Evolutionary conservation across 1,140 invertebrate genomes (phyloP).

Genomic region (Drosophila ogumai): DNA sequence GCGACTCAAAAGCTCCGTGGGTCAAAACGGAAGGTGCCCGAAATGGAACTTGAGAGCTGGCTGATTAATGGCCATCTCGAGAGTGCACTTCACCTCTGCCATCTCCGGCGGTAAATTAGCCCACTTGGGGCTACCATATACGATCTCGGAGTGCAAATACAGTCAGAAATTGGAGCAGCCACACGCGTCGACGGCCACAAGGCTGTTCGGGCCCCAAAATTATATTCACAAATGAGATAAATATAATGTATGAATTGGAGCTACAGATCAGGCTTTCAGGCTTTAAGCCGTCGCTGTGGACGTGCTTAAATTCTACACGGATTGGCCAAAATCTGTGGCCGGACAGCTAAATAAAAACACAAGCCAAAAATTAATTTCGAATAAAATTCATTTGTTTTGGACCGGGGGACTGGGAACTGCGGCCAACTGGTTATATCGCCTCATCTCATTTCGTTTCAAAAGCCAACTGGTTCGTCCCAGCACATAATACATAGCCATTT

Average conservation of each 20-base stretch:
- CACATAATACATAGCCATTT: conserved; percentile 58
- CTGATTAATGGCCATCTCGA: conserved; percentile 69
- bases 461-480: conserved; percentile 66
- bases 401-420: conserved; percentile 30
- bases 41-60: conserved; percentile 33
- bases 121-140: conserved; percentile 37
- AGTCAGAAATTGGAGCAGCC: conserved; percentile 71
- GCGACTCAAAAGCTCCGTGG: conserved; percentile 20
- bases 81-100: conserved; percentile 60
- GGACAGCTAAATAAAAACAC: conserved; percentile 60
- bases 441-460: conserved; percentile 47
- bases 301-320: conserved; percentile 64
- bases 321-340: conserved; percentile 58
- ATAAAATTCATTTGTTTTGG: conserved; percentile 56
- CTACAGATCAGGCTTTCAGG: conserved; percentile 56
- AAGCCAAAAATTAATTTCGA: conserved; percentile 68
- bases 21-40: conserved; percentile 65
- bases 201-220: conserved; percentile 61
- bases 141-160: conserved; percentile 59
- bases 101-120: conserved; percentile 62
- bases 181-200: conserved; percentile 72
- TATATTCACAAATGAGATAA: conserved; percentile 50
- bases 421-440: conserved; percentile 65
- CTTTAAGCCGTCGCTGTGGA: conserved; percentile 33
- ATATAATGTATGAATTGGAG: conserved; percentile 54